Evolutionary conservation across 1,140 invertebrate genomes (phyloP).

Genomic region (Papilio polytes): DNA sequence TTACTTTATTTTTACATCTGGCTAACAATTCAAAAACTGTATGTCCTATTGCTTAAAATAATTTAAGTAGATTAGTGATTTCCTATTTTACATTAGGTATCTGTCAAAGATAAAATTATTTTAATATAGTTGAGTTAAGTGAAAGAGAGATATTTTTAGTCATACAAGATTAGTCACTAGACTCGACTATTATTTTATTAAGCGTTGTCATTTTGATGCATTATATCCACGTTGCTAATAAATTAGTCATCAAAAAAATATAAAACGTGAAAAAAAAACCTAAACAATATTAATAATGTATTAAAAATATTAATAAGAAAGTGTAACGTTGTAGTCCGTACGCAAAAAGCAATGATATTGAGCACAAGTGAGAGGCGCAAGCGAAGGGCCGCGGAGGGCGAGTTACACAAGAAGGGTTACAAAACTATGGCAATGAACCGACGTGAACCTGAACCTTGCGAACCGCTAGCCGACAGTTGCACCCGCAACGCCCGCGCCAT

Average conservation of each 20-base stretch:
- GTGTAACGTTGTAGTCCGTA: slow-evolving; percentile 8
- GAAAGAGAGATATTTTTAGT: not conserved
- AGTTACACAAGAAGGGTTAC: slow-evolving; percentile 84
- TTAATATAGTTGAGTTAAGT: too few relatives aligned
- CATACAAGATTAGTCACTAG: not conserved
- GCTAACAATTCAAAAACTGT: slow-evolving; percentile 15
- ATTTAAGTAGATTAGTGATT: not conserved
- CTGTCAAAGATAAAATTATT: too few relatives aligned
- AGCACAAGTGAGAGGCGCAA: slow-evolving; percentile 72
- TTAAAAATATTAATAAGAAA: slow-evolving; percentile 15
- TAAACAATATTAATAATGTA: not conserved
- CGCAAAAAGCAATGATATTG: slow-evolving; percentile 54
- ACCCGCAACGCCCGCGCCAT: slow-evolving; percentile 42
- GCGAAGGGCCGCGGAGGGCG: slow-evolving; percentile 75
- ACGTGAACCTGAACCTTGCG: slow-evolving; percentile 81
- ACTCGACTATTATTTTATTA: not conserved
- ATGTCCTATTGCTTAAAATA: not conserved
- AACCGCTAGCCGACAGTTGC: slow-evolving; percentile 76
- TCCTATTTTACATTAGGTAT: too few relatives aligned
- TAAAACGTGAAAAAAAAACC: not conserved
- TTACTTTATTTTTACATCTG: slow-evolving; percentile 39
- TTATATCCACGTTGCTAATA: not conserved
- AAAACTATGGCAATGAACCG: slow-evolving; percentile 84
- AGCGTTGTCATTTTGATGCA: not conserved
- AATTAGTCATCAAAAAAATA: not conserved